Base-by-base conservation (phyloP, 2,113 vertebrate genomes). In the Physeter macrocephalus region DNA sequence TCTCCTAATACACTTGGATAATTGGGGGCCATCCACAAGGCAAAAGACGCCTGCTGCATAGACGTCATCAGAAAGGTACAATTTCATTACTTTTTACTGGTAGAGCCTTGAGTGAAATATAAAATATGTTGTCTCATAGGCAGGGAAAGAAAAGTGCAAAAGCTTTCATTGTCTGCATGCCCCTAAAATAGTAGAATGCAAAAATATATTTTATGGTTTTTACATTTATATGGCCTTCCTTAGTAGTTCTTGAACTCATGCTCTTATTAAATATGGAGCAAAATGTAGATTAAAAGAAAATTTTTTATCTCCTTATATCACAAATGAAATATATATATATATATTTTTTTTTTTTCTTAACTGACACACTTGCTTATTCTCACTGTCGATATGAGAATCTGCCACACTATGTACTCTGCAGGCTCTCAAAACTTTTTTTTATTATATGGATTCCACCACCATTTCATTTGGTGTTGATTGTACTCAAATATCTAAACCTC, bases 71-170 rank as follows among this genome's bases (percentile, higher is more conserved):
- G 88, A 96, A 98, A 98, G 98, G 95, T 83, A 97, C 46, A 72
- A 96, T 94, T 92, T 97, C 94, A 97, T 97, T 93, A 77, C 92
- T 91, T 98, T 98, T 98, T 85, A 95, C 75, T 97, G 92, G 96
- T 96, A 98, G 90, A 97, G 97, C 97, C 97, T 98, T 93, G 97
- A 98, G 96, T 97, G 94, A 97, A 97, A 97, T 96, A 91, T 59
- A 96, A 98, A 98, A 92, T 69, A 97, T 88, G 90, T 95, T 97
- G 93, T 94, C 92, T 97, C 91, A 88, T 62, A 88, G 46, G 89
- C 71, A 82, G 84, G 62, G 43, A 41, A 39, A 59, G 82, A 93
- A 88, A 89, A 90, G 46, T 46, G 34, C 29, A 15, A 69, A 93
- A 72, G 71, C 93, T 64, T 88, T 97, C 59, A 49, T 96, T 86